These are phyloP conservation scores for Cecropterus lyciades DNA, from an alignment of 1,140 invertebrate species.

Conservation along the genomic window DNA sequence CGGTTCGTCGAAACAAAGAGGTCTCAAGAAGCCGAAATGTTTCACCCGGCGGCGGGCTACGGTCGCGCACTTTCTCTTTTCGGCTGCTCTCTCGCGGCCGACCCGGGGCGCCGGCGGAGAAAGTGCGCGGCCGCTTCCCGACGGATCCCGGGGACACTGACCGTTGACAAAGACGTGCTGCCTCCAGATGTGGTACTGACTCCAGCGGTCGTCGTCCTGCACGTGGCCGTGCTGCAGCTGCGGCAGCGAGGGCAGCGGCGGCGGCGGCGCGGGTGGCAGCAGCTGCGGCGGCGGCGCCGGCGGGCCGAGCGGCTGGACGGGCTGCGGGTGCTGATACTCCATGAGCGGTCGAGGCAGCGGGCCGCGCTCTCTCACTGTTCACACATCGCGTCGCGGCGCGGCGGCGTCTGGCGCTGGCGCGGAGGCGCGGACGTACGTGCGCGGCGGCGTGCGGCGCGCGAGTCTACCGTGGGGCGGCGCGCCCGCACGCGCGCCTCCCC, in stretches of 20 bases:
- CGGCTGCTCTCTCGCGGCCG: slow-evolving; percentile 35
- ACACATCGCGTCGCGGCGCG: slow-evolving; percentile 67
- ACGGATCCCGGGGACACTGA: slow-evolving; percentile 63
- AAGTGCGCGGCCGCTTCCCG: slow-evolving; percentile 57
- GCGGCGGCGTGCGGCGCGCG: slow-evolving; percentile 52
- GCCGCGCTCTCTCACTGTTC: slow-evolving; percentile 54
- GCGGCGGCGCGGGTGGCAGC: slow-evolving; percentile 62
- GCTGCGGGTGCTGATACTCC: slow-evolving; percentile 71
- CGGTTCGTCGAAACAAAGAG: slow-evolving; percentile 32
- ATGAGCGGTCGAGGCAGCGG: slow-evolving; percentile 50
- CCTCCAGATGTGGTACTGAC: slow-evolving; percentile 86
- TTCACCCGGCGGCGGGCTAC: slow-evolving; percentile 35
- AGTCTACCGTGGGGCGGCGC: slow-evolving; percentile 36
- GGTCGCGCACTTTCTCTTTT: slow-evolving; percentile 67
- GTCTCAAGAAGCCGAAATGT: slow-evolving; percentile 37
- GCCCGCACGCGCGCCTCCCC: slow-evolving; percentile 41
- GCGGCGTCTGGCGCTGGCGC: slow-evolving; percentile 42
- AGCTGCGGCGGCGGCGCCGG: slow-evolving; percentile 67
- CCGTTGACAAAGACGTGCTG: slow-evolving; percentile 87
- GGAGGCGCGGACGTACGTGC: slow-evolving; percentile 57
- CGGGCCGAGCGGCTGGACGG: slow-evolving; percentile 64
- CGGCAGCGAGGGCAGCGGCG: slow-evolving; percentile 72
- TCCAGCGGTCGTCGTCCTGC: slow-evolving; percentile 83
- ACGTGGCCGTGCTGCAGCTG: slow-evolving; percentile 76
- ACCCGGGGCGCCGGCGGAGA: slow-evolving; percentile 53